phyloP scores from a whole-genome alignment of 2,113 vertebrate genomes.

The Psettodes erumei region DNA sequence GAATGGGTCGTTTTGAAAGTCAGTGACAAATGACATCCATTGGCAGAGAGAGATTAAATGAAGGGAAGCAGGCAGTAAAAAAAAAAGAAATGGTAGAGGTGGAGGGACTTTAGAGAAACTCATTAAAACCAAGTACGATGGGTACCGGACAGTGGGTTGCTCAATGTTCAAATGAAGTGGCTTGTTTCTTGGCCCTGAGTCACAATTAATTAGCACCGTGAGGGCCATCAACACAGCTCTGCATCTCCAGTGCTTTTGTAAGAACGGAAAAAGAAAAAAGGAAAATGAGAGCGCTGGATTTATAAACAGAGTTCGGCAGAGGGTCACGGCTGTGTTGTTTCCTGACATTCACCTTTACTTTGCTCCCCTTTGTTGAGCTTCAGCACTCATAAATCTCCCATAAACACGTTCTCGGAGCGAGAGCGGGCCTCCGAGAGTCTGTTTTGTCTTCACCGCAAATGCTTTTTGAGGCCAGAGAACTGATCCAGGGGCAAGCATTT shows the following conservation, averaged over 20 bases:
- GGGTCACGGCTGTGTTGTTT: constrained; percentile 30
- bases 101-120: constrained; percentile 49
- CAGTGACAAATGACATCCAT: constrained; percentile 13
- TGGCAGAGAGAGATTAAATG: constrained; percentile 19
- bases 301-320: constrained; percentile 32
- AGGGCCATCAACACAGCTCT: constrained; percentile 42
- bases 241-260: constrained; percentile 26
- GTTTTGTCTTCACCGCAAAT: constrained; percentile 24
- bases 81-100: constrained; percentile 36
- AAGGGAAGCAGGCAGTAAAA: constrained; percentile 13
- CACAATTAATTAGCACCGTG: constrained; percentile 76
- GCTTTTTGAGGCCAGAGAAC: constrained; percentile 22
- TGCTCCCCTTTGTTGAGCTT: constrained; percentile 13
- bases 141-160: constrained; percentile 60
- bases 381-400: neutral
- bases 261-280: constrained; percentile 10
- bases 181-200: constrained; percentile 73
- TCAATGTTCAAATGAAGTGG: constrained; percentile 63
- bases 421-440: constrained; percentile 7
- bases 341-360: constrained; percentile 13
- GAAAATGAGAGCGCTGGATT: constrained; percentile 16
- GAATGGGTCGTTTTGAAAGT: constrained; percentile 27
- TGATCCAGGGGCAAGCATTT: neutral
- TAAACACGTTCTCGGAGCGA: constrained; percentile 13
- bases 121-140: constrained; percentile 66